Evolutionary conservation across 1,140 invertebrate species (phyloP).

Genomic region (Ericerus pela): DNA sequence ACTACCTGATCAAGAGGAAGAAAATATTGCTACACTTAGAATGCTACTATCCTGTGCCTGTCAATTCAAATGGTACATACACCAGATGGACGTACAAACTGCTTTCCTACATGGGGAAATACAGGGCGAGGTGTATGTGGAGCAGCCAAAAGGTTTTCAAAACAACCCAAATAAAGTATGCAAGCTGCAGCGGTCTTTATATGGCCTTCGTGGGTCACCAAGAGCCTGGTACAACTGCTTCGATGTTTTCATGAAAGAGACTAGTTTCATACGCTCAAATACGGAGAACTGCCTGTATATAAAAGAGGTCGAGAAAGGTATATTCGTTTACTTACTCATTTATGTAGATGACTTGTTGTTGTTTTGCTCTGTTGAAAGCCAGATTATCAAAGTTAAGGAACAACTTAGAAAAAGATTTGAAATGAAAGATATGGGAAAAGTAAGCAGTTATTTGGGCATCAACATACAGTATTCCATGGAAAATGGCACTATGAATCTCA

Average conservation of each 20-base stretch:
- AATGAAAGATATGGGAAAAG: conserved; percentile 9
- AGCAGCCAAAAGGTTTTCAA: conserved; percentile 28
- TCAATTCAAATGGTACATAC: neutral
- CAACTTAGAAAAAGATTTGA: neutral
- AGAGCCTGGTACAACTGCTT: conserved; percentile 26
- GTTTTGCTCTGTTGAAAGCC: neutral
- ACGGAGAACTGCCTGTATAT: conserved; percentile 11
- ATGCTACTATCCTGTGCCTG: neutral
- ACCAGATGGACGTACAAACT: conserved; percentile 14
- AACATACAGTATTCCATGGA: neutral
- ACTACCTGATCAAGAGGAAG: neutral
- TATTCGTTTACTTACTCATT: neutral
- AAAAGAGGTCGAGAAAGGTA: neutral
- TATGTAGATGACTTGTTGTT: conserved; percentile 12
- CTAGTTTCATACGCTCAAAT: neutral
- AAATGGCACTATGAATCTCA: neutral
- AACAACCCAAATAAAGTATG: conserved; percentile 21
- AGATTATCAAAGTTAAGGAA: neutral
- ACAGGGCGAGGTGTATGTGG: conserved; percentile 28
- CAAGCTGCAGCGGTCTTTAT: conserved; percentile 25
- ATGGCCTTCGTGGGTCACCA: conserved; percentile 26
- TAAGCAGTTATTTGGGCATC: conserved; percentile 9
- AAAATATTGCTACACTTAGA: neutral
- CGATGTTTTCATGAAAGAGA: neutral
- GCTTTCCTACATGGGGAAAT: conserved; percentile 24